A percentile compares a stretch with the other conserved stretches of the same genome.
Evolutionary conservation across 2,888 invertebrate genomes (phyloP).

Genomic region (Enchytraeus crypticus): DNA sequence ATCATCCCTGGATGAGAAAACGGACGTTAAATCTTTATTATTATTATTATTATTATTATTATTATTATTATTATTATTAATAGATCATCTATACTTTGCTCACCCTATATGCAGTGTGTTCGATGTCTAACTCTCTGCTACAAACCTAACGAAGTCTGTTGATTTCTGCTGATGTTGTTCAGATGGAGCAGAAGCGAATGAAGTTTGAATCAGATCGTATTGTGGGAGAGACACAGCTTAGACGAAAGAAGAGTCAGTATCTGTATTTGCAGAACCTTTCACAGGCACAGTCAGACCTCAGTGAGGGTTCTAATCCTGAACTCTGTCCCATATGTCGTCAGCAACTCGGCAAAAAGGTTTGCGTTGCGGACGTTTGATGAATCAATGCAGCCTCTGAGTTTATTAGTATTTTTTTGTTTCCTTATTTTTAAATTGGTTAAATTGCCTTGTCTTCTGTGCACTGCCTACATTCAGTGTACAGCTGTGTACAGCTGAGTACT

Average conservation of each 20-base stretch:
- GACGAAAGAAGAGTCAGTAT: slow-evolving; percentile 57
- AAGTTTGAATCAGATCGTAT: slow-evolving; percentile 39
- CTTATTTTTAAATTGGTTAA: too few species aligned
- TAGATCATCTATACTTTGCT: background rate
- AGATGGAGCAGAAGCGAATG: slow-evolving; percentile 37
- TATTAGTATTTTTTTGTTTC: too few species aligned
- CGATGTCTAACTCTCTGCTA: too few species aligned
- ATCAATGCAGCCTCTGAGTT: background rate
- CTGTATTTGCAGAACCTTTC: slow-evolving; percentile 59
- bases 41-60: background rate
- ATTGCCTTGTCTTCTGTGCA: too few species aligned
- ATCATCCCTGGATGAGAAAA: too few species aligned
- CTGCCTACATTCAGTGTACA: too few species aligned
- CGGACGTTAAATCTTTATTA: background rate
- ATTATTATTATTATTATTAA: background rate
- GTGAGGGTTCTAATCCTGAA: slow-evolving; percentile 53
- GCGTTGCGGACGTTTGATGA: background rate
- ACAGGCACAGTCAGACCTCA: slow-evolving; percentile 50
- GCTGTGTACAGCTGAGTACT: too few species aligned
- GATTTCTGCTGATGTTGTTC: background rate
- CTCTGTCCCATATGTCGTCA: slow-evolving; percentile 65
- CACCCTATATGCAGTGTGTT: background rate
- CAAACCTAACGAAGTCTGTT: too few species aligned
- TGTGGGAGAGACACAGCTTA: slow-evolving; percentile 46
- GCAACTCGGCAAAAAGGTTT: slow-evolving; percentile 54